Conservation (phyloP, 2,113 vertebrate genomes). For the Chloroceryle aenea region DNA sequence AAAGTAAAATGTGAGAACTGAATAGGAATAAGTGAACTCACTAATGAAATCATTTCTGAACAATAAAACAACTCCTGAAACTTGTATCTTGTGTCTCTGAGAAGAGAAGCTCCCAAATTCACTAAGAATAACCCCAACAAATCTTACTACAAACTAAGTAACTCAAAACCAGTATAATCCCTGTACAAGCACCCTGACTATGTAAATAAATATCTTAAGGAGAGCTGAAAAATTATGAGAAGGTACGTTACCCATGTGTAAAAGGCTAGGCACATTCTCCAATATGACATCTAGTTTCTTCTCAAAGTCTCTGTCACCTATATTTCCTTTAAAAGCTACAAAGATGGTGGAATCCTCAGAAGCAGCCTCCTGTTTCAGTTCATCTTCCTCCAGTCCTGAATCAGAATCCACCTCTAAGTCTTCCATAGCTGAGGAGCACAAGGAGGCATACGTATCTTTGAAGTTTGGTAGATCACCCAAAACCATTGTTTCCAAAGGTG, state of each 20-base stretch:
- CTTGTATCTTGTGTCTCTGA: background rate
- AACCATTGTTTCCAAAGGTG: constrained; percentile 75
- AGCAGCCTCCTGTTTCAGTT: constrained; percentile 74
- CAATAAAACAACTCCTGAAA: background rate
- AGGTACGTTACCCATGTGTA: constrained; percentile 87
- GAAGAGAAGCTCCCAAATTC: background rate
- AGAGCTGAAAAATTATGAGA: background rate
- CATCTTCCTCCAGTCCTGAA: constrained; percentile 85
- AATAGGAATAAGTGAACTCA: background rate
- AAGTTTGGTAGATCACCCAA: constrained; percentile 68
- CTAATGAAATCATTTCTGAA: background rate
- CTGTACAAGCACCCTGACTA: background rate
- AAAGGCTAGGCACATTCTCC: constrained; percentile 86
- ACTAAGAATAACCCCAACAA: background rate
- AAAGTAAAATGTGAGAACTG: background rate
- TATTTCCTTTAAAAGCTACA: constrained; percentile 92
- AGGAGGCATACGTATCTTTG: constrained; percentile 75
- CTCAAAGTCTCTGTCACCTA: constrained; percentile 90
- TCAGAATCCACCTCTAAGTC: constrained; percentile 85
- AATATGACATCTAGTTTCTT: constrained; percentile 88
- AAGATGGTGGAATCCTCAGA: constrained; percentile 87
- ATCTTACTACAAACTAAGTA: background rate
- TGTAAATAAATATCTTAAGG: background rate
- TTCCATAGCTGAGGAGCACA: constrained; percentile 76
- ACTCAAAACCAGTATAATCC: background rate